Base-by-base conservation (phyloP, 1,140 invertebrate species). In the Scaptomyza pallida region DNA sequence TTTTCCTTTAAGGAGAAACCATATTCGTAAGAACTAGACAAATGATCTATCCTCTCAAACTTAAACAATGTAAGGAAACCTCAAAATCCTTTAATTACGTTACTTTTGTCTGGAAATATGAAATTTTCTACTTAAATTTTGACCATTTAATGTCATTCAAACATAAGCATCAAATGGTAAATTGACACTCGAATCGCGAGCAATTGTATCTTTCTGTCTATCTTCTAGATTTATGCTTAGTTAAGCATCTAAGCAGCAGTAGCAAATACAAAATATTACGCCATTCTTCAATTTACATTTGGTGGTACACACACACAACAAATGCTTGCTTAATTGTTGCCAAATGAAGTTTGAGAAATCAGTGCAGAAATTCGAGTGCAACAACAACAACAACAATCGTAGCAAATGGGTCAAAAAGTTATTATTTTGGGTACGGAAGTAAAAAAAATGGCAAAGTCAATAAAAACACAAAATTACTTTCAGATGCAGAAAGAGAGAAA, bases 321-420 rank as follows among this genome's bases (percentile, higher is more conserved):
- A 85, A 75, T 80, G 70, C 61, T 77, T 77, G 60, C 61, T 61
- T 70, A 81, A 81, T 75, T 76, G 57, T 55, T 55, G 52, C 17
- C 56, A 74, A 71, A 55, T 40, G 19, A 48, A 43, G 6, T 54
- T 88, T 81, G 64, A 51, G 73, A 86, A 85, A 88, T 88, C 59
- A 44, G 55, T 72, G 55, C 70, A 78, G 82, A 81, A 86, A 86
- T 80, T 51, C 54, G 82, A 86, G 77, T 73, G 47, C 57, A 26
- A 51, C 12, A 37, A 15, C 23, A 30, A 37, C n/a, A 65, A 30
- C 23, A 26, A 26, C 23, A 26, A 26, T 26, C 5, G 15, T 6
- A 33, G 26, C 40, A 76, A 69, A 43, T 76, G 54, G 73, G 73
- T 76, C 73, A 76, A 54, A 45, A 30, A 30, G 33, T 50, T 41